Evolutionary conservation across 1,140 invertebrate genomes (phyloP).

Genomic region (Agrypnia vestita): DNA sequence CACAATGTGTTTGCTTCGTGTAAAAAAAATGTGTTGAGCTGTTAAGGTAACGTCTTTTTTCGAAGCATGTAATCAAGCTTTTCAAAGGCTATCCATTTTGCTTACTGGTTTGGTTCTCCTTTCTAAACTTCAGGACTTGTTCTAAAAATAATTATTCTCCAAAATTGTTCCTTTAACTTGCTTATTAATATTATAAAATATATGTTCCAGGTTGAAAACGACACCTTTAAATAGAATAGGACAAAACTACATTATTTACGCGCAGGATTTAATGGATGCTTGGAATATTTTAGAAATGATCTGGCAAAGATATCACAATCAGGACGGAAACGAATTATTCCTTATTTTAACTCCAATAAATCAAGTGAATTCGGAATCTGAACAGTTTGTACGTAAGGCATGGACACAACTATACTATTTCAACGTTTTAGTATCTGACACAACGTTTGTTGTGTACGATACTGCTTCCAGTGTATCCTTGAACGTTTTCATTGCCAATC

Average conservation of each 20-base stretch:
- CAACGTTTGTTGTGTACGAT: not conserved
- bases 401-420: constrained; percentile 15
- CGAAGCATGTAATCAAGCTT: too few relatives aligned
- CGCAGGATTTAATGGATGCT: constrained; percentile 7
- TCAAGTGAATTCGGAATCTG: not conserved
- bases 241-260: not conserved
- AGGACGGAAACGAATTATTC: not conserved
- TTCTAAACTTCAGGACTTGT: too few relatives aligned
- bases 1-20: too few relatives aligned
- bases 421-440: not conserved
- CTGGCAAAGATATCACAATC: not conserved
- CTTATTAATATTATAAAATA: too few relatives aligned
- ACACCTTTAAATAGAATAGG: not conserved
- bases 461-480: not conserved
- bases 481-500: not conserved
- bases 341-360: not conserved
- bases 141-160: too few relatives aligned
- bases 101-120: too few relatives aligned
- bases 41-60: too few relatives aligned
- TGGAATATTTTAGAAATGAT: constrained; percentile 11
- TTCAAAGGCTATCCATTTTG: too few relatives aligned
- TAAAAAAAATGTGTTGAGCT: too few relatives aligned
- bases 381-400: not conserved
- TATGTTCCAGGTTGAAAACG: not conserved
- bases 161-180: too few relatives aligned